These are phyloP conservation scores for Littorina saxatilis DNA, from an alignment of 1,140 invertebrate genomes.

Conservation along the genomic window DNA sequence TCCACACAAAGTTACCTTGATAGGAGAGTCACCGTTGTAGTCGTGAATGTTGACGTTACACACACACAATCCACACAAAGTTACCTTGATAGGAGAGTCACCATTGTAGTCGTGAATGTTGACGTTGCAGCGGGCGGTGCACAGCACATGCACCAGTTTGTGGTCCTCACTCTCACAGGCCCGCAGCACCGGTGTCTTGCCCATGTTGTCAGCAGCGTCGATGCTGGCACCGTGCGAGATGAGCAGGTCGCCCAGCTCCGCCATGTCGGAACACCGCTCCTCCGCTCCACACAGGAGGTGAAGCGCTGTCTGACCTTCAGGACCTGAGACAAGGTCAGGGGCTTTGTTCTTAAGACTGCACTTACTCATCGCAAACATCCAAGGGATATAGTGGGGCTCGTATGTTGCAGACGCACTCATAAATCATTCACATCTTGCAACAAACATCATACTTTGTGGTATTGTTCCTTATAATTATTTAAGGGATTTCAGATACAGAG, in stretches of 20 bases:
- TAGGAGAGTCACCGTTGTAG: too few species aligned
- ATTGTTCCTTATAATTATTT: too few species aligned
- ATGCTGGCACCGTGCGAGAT: slow-evolving; percentile 83
- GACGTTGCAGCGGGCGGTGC: slow-evolving; percentile 59
- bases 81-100: slow-evolving; percentile 61
- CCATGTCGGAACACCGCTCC: slow-evolving; percentile 46
- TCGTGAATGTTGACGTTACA: too few species aligned
- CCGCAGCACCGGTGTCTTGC: slow-evolving; percentile 84
- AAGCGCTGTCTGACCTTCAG: slow-evolving; percentile 66
- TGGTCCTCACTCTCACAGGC: slow-evolving; percentile 66
- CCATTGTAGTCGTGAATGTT: slow-evolving; percentile 61
- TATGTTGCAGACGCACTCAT: too few species aligned
- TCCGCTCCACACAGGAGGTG: slow-evolving; percentile 62
- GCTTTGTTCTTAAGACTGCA: too few species aligned
- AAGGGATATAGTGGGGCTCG: too few species aligned
- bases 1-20: too few species aligned
- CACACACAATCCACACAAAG: background rate
- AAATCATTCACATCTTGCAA: too few species aligned
- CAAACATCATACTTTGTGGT: too few species aligned
- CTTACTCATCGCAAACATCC: too few species aligned
- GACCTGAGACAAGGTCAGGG: slow-evolving; percentile 43
- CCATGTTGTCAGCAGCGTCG: slow-evolving; percentile 92
- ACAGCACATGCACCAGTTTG: slow-evolving; percentile 55
- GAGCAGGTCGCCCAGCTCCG: slow-evolving; percentile 57
- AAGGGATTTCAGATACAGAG: too few species aligned